Evolutionary conservation across 2,797 vertebrate species (phyloP).

Genomic region (Pseudochaenichthys georgianus): DNA sequence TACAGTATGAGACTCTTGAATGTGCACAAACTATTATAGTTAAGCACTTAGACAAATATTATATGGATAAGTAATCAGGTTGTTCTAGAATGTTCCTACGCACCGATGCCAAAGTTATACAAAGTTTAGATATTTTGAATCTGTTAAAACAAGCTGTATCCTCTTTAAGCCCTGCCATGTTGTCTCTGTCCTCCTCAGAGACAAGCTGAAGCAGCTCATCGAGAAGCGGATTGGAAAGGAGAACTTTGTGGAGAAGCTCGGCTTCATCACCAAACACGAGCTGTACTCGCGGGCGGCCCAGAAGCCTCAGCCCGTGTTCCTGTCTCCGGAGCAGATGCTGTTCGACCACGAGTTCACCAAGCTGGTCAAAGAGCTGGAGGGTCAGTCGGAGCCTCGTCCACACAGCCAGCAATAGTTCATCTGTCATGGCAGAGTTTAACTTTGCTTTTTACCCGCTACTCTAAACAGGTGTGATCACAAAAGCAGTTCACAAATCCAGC

Average conservation of each 20-base stretch:
- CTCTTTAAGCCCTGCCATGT: neutral
- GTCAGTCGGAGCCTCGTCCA: constrained; percentile 77
- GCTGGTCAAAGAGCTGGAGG: constrained; percentile 96
- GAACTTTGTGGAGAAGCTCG: constrained; percentile 97
- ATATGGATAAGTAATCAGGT: neutral
- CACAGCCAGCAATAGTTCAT: neutral
- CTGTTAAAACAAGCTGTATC: neutral
- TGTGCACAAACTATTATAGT: neutral
- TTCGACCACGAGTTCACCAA: constrained; percentile 99
- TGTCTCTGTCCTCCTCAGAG: constrained; percentile 79
- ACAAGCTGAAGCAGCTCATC: constrained; percentile 98
- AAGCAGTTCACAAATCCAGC: constrained; percentile 97
- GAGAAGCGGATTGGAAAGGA: constrained; percentile 99
- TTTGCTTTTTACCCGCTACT: neutral
- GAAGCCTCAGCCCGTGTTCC: constrained; percentile 96
- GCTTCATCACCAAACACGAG: constrained; percentile 97
- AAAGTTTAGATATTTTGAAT: neutral
- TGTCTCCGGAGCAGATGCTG: constrained; percentile 96
- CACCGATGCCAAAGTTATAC: neutral
- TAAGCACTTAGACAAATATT: neutral
- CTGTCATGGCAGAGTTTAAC: neutral
- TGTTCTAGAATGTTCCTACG: neutral
- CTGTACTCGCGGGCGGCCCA: constrained; percentile 96
- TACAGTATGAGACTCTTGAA: too few relatives aligned
- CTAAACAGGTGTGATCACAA: constrained; percentile 92